A percentile compares a stretch with the other conserved stretches of the same genome.
Conservation (phyloP, 2,113 vertebrate species). For the Cygnus buccinator region DNA sequence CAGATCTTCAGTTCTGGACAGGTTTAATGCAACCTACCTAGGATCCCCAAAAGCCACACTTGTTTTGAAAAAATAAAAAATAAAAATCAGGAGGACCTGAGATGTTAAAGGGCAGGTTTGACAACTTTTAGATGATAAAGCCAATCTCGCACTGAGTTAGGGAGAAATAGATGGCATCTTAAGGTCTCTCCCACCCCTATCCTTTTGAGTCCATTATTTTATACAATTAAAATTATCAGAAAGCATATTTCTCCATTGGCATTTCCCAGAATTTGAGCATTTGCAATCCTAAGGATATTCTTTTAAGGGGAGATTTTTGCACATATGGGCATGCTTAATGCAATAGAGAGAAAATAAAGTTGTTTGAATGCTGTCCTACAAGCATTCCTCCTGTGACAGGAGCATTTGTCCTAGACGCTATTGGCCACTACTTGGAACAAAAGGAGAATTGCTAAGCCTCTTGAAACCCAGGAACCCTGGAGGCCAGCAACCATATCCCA, state of each 20-base stretch:
- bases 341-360: neutral
- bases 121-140: neutral
- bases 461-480: neutral
- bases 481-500: fast-evolving
- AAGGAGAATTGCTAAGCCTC: neutral
- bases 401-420: neutral
- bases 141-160: neutral
- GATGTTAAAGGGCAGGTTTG: neutral
- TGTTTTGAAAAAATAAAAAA: neutral
- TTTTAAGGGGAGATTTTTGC: neutral
- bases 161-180: neutral
- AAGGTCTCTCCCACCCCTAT: neutral
- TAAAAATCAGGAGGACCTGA: neutral
- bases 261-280: conserved; percentile 11
- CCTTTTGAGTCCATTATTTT: neutral
- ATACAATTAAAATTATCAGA: neutral
- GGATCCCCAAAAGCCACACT: neutral
- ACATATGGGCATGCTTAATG: neutral
- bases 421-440: neutral
- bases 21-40: neutral
- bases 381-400: neutral
- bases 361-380: neutral
- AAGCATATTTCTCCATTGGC: neutral
- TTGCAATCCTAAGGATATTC: neutral
- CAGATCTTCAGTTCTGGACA: neutral